Evolutionary conservation across 2,113 vertebrate species (phyloP), one percentile per base, ranked within the genome.

Genomic region (Onychorhynchus coronatus): DNA sequence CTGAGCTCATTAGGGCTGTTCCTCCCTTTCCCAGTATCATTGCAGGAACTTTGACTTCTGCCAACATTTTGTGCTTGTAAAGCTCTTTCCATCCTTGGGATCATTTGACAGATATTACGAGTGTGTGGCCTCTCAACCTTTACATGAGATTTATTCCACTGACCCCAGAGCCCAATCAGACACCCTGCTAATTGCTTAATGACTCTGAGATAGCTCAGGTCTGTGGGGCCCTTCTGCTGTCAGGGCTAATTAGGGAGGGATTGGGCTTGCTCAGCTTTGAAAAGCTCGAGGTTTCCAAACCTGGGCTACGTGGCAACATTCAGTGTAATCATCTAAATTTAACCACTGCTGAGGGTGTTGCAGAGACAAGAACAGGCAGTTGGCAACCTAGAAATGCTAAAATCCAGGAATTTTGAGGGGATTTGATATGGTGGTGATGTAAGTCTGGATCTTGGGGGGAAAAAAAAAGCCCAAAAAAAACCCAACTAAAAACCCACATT

Each of bases 141-240:
- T 86, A 31, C 62, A 89, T 70, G 72, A 91, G 76, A 67, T 79
- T 47, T 9, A 66, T 53, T 86, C 82, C 73, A 52, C 41, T 58
- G 52, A 11, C 62, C 80, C 78, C 88, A 91, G 63, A 81, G 79
- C 53, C 80, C 63, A 92, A 81, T 44, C 65, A 73, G 86, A 87
- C 92, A 91, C 81, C 82, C 77, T 80, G 88, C 76, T 95, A 95
- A 93, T 95, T 95, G 65, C 85, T 50, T 74, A 91, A 95, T 89
- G 66, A 50, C 72, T 75, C 72, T 42, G 82, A 92, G 85, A 66
- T 27, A 75, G 52, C 52, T 71, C 77, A 65, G 35, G 56, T 47
- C 73, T 92, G 58, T 52, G 74, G 72, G 89, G 85, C 44, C 85
- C 61, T 91, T 63, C 39, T 39, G 66, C 94, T 95, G 80, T 89